Evolutionary conservation across 2,797 vertebrate genomes (phyloP), one percentile per base, ranked within the genome.

Genomic region (Danio tinwini): DNA sequence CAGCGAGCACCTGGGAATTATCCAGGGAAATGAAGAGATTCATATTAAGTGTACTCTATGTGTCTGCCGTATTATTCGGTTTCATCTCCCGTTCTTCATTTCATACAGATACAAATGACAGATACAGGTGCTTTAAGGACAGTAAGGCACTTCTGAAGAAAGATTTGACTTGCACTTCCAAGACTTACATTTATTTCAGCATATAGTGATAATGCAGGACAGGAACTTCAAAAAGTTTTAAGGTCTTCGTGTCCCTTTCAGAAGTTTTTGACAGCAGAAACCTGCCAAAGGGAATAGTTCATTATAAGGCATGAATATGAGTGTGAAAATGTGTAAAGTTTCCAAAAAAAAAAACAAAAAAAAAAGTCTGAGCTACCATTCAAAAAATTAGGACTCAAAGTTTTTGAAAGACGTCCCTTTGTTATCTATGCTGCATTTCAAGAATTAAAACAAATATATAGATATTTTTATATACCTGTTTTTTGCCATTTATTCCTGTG

Each of bases 211-310:
- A 8, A 12, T 7, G 17, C 49, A 45, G 62, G 40, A 65, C 10
- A 76, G 17, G 49, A 13, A 63, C 39, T 65, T 74, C 37, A 29
- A 1, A 53, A 55, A 53, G 61, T 29, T 56, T 76, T 76, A 17
- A 29, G n/a, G 63, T 19, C n/a, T 58, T 0, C 64, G 49, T 49
- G 61, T 17, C 47, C 12, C 5, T 67, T 56, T 77, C 42, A 19
- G 2, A 17, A 59, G 12, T 62, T 61, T 52, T 42, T 62, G 67
- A 59, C 55, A 62, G 67, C 5, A 12, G 5, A 61, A 78, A 39
- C 7, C 42, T 37, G 76, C n/a, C 29, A 78, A 69, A 78, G 29
- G 19, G 29, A 75, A 75, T 75, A 42, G 61, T 74, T 75, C 11
- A 52, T 52, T 16, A 45, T 6, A 73, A 59, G 55, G 16, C 19